phyloP scores from a whole-genome alignment of 2,797 vertebrate genomes.

The Gila robusta region DNA sequence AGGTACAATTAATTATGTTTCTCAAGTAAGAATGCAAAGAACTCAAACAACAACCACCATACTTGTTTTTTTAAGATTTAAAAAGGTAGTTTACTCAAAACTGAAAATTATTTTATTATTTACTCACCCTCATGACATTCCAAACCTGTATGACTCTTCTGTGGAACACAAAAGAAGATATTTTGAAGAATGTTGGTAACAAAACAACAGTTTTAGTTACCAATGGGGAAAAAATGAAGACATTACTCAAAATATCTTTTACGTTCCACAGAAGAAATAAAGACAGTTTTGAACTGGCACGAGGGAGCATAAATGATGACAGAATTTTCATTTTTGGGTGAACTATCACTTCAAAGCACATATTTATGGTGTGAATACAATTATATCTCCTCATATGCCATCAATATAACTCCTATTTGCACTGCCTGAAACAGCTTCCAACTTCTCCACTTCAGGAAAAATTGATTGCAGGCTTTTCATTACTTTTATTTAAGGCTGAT shows the following conservation, averaged over 20 bases:
- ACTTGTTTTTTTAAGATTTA: neutral
- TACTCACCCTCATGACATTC: neutral
- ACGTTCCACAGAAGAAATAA: slow-evolving; percentile 20
- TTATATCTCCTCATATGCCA: neutral
- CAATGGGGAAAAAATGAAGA: neutral
- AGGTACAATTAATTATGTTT: neutral
- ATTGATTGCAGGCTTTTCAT: neutral
- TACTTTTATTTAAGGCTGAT: slow-evolving; percentile 37
- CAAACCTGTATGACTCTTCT: slow-evolving; percentile 11
- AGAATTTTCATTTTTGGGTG: neutral
- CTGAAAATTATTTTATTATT: neutral
- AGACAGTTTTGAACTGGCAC: neutral
- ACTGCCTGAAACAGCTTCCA: slow-evolving; percentile 15
- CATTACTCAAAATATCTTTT: neutral
- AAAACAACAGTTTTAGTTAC: neutral
- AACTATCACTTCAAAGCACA: neutral
- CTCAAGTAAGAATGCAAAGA: neutral
- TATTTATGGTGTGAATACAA: neutral
- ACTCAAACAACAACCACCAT: neutral
- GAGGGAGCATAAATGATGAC: neutral
- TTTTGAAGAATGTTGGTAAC: slow-evolving; percentile 13
- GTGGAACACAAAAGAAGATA: slow-evolving; percentile 2
- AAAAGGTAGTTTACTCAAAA: neutral
- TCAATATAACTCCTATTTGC: neutral
- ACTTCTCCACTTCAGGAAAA: slow-evolving; percentile 10